Conservation (phyloP, 2,113 vertebrate species). For the Melanostigma gelatinosum region DNA sequence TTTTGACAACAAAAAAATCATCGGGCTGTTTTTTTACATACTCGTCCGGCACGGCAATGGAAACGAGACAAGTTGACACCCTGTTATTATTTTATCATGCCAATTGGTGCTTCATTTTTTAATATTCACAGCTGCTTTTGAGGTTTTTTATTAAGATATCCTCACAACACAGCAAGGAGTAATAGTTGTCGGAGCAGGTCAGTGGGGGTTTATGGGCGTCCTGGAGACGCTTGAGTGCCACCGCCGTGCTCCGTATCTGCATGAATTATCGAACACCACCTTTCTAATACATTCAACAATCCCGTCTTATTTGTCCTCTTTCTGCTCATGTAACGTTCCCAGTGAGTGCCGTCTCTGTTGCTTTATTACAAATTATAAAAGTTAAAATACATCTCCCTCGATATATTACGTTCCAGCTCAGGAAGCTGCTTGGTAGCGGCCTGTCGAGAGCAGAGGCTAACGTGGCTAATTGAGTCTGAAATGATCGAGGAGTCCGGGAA, state of each 20-base stretch:
- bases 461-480: conserved; percentile 77
- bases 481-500: conserved; percentile 55
- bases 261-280: neutral
- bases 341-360: neutral
- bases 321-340: neutral
- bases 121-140: neutral
- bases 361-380: neutral
- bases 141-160: neutral
- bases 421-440: conserved; percentile 44
- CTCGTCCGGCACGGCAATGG: neutral
- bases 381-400: neutral
- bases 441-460: conserved; percentile 70
- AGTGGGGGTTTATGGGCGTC: neutral
- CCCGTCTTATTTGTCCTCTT: neutral
- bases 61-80: neutral
- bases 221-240: neutral
- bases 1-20: conserved; percentile 40
- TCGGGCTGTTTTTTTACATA: neutral
- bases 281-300: neutral
- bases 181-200: neutral
- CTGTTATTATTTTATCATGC: neutral
- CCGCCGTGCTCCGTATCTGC: neutral
- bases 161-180: neutral
- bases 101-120: neutral
- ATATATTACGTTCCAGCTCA: conserved; percentile 15